Evolutionary conservation across 1,140 invertebrate species (phyloP), one percentile per base, ranked within the genome.

Genomic region (Zophobas morio): DNA sequence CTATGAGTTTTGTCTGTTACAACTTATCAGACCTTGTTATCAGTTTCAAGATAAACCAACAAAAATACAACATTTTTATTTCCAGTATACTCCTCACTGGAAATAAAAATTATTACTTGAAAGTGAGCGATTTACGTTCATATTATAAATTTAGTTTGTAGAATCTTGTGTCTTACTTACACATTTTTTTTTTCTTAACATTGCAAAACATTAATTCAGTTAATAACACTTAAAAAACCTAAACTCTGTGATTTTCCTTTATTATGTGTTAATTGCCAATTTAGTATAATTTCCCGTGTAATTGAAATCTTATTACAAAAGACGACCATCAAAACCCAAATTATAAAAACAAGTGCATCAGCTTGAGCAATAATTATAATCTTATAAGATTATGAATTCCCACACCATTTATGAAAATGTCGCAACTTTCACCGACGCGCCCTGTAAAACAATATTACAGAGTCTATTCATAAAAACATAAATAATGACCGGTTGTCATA

Each of bases 341-440:
- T 20, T 20, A 46, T 46, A 8, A 46, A 46, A 46, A 46, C 42
- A 20, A 20, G 20, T 20, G 20, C 20, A 20, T 20, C 20, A 20
- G n/a, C n/a, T 51, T 51, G 4, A 51, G n/a, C 2, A 51, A 4
- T 51, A 51, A 51, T 20, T 20, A 20, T 20, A 20, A 20, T 20
- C 20, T 20, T 20, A 20, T 0, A 20, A 20, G 20, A 20, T 20
- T 20, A 20, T 20, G 20, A 51, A 5, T 51, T 51, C 20, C 20
- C 49, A 4, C 49, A 51, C 2, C 49, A 20, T 6, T 20, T 6
- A 2, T 6, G 49, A 51, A 51, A 51, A 51, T 51, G 49, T 51
- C 49, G 49, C 49, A 51, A 51, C 49, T 51, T 51, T 51, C 49
- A 20, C 49, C n/a, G 49, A 4, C 49, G n/a, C 49, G n/a, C 49